Percentiles rank a stretch among this genome's conserved stretches.
Conservation (phyloP, 2,797 vertebrate species). For the Momotus momota region DNA sequence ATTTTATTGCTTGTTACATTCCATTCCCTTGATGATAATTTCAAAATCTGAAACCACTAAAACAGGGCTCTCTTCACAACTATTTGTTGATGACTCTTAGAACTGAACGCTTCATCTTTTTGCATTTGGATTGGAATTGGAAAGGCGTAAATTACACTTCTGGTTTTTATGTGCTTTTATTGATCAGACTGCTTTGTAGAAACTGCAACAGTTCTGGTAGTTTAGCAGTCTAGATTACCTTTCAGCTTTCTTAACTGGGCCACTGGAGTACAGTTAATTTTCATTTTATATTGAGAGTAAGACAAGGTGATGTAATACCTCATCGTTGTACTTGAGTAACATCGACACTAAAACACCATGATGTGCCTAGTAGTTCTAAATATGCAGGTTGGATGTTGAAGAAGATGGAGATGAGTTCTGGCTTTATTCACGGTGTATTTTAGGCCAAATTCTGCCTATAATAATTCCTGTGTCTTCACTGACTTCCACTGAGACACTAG, state of each 20-base stretch:
- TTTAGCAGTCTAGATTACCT: slow-evolving; percentile 22
- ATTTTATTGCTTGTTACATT: neutral
- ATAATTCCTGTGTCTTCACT: neutral
- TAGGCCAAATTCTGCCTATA: neutral
- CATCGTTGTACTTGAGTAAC: neutral
- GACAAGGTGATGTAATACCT: slow-evolving; percentile 15
- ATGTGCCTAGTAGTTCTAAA: slow-evolving; percentile 26
- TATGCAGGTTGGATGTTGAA: neutral
- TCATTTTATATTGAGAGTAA: slow-evolving; percentile 59
- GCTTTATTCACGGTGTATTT: neutral
- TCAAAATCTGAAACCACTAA: slow-evolving; percentile 64
- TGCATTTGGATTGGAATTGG: slow-evolving; percentile 25
- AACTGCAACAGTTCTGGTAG: neutral
- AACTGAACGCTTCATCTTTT: slow-evolving; percentile 57
- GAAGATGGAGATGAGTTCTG: neutral
- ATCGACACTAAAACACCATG: neutral
- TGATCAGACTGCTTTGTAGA: slow-evolving; percentile 46
- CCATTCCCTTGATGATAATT: slow-evolving; percentile 32
- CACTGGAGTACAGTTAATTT: slow-evolving; percentile 64
- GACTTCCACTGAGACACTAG: neutral
- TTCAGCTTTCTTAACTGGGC: slow-evolving; percentile 68
- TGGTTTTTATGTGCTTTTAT: slow-evolving; percentile 68
- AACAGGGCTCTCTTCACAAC: slow-evolving; percentile 23
- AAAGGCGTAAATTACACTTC: slow-evolving; percentile 68
- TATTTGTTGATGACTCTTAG: slow-evolving; percentile 42